Conservation (phyloP, 2,113 vertebrate genomes). For the Heterotilapia buettikoferi region DNA sequence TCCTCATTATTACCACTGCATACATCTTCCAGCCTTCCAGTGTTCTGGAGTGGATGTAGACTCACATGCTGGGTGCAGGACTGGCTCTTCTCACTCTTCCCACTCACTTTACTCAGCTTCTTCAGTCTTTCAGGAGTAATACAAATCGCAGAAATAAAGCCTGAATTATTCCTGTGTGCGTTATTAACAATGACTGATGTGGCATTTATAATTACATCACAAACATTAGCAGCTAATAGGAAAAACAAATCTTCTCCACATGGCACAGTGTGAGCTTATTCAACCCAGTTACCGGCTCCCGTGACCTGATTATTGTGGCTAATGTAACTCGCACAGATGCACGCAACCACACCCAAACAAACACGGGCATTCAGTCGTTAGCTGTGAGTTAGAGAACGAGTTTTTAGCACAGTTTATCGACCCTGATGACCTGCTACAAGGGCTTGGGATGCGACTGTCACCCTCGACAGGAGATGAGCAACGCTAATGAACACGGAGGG, state of each 20-base stretch:
- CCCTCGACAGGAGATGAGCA: slow-evolving; percentile 13
- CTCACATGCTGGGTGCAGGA: not conserved
- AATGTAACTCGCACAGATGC: not conserved
- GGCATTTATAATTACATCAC: not conserved
- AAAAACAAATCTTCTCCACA: not conserved
- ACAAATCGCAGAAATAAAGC: not conserved
- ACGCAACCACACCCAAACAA: not conserved
- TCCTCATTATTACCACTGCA: not conserved
- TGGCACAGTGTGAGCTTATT: not conserved
- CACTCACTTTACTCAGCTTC: not conserved
- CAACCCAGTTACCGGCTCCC: not conserved
- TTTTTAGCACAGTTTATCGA: slow-evolving; percentile 18
- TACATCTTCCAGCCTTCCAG: not conserved
- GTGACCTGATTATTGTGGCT: not conserved
- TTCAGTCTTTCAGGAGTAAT: not conserved
- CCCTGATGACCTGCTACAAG: not conserved
- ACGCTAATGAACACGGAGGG: not conserved
- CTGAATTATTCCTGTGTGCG: not conserved
- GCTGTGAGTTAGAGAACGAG: not conserved
- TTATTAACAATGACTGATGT: not conserved
- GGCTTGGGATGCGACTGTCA: not conserved
- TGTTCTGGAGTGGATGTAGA: not conserved
- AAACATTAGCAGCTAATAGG: not conserved
- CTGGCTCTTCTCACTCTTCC: not conserved
- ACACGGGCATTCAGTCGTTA: not conserved